These are phyloP conservation scores for Proteles cristata DNA, from an alignment of 2,113 vertebrate genomes.

Conservation along the genomic window DNA sequence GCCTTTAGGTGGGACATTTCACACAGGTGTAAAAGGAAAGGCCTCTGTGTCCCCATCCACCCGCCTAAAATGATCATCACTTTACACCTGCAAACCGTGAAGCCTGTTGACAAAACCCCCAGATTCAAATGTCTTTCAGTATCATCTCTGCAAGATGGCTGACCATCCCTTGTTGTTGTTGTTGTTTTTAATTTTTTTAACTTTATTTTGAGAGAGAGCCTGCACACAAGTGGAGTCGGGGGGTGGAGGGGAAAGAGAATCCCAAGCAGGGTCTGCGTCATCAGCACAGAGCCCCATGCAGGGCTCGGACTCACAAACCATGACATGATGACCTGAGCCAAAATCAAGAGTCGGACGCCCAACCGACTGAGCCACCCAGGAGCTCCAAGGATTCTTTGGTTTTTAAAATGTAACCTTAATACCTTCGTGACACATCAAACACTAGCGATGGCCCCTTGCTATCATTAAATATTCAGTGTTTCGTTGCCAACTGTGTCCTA, in stretches of 20 bases:
- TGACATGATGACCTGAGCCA: too few relatives aligned
- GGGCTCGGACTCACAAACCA: too few relatives aligned
- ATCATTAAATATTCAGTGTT: neutral
- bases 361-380: too few relatives aligned
- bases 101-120: neutral
- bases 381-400: neutral
- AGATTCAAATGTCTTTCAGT: neutral
- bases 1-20: neutral
- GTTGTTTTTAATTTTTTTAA: too few relatives aligned
- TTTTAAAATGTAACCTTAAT: neutral
- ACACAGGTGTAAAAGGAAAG: neutral
- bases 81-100: fast-evolving
- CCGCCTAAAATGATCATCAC: fast-evolving
- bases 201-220: too few relatives aligned
- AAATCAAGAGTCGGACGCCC: too few relatives aligned
- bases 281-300: too few relatives aligned
- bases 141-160: neutral
- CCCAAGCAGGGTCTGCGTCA: too few relatives aligned
- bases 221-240: too few relatives aligned
- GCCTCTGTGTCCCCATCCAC: fast-evolving
- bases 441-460: too few relatives aligned
- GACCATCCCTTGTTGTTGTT: neutral
- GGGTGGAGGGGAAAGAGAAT: too few relatives aligned
- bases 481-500: neutral
- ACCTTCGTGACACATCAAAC: neutral